Evolutionary conservation across 2,888 invertebrate genomes (phyloP), one percentile per base, ranked within the genome.

Genomic region (Pristionchus exspectatus): DNA sequence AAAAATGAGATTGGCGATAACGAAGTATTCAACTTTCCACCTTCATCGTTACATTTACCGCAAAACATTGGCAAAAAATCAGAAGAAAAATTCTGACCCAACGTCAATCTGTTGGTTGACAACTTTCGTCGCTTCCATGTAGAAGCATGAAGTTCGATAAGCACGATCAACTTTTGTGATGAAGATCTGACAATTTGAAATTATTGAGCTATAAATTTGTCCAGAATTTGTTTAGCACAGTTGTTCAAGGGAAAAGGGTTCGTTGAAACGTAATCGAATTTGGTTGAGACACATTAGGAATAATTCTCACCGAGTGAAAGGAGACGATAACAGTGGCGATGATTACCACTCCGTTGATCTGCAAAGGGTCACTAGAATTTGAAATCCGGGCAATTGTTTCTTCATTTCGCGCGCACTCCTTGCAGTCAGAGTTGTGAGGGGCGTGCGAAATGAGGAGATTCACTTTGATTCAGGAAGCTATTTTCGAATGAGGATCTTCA

Each of bases 91-190:
- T 89, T 83, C 90, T 77, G 74, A 93, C 93, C 92, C 91, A 88
- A 94, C 93, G 87, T 95, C 94, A 38, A 94, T 87, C 66, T 94
- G 92, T 77, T 93, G 93, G 33, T 92, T 91, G 44, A 94, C 93
- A 83, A 92, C 93, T 87, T 93, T 94, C 9, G 92, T 92, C 14
- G 93, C 92, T 87, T 95, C 95, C 88, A 93, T 93, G 90, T 95
- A 95, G 90, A 94, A 95, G 90, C 95, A 95, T 81, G 93, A 93
- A 38, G 94, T 90, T 24, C 93, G 92, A 85, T 94, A 95, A 54
- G 95, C 95, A 21, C 95, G 90, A 85, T 95, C 95, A 14, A 94
- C 91, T 91, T 95, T 95, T 5, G 95, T 95, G 81, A 95, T 94
- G 91, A 95, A 95, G 50, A 95, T 94, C 93, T 93, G 88, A 33